Percentiles rank a stretch among this genome's conserved stretches.
These are phyloP conservation scores for Enteromius thamalakanensis DNA, from an alignment of 2,797 vertebrate genomes.

Conservation along the genomic window DNA sequence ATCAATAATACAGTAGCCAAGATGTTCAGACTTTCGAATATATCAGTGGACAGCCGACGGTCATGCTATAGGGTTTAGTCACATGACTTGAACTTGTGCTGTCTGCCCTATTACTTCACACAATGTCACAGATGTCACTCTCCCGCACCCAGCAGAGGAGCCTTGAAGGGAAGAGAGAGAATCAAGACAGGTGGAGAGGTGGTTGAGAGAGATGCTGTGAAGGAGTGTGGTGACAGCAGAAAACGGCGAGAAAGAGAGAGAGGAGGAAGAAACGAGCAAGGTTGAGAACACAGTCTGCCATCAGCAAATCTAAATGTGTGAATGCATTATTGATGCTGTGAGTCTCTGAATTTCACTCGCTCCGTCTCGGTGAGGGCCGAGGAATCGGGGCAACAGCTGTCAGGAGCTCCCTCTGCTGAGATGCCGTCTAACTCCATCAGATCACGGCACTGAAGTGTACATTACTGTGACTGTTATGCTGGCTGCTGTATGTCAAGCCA, in stretches of 20 bases:
- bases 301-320: constrained; percentile 74
- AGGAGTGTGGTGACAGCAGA: constrained; percentile 55
- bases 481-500: neutral
- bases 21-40: constrained; percentile 32
- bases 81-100: constrained; percentile 14
- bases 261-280: constrained; percentile 60
- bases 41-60: constrained; percentile 42
- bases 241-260: constrained; percentile 43
- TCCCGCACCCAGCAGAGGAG: constrained; percentile 21
- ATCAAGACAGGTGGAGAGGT: constrained; percentile 37
- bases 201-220: constrained; percentile 24
- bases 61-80: constrained; percentile 38
- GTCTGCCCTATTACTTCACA: constrained; percentile 38
- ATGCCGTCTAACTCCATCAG: constrained; percentile 35
- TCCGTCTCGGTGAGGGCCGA: constrained; percentile 67
- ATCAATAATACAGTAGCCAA: constrained; percentile 47
- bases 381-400: constrained; percentile 71
- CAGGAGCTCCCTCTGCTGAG: constrained; percentile 50
- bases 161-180: constrained; percentile 35
- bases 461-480: neutral
- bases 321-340: constrained; percentile 84
- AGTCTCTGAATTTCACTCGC: constrained; percentile 74
- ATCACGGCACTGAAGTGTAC: neutral
- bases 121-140: constrained; percentile 39
- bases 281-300: constrained; percentile 65